Base-by-base conservation (phyloP, 1,140 invertebrate species). In the Drosophila neocordata region DNA sequence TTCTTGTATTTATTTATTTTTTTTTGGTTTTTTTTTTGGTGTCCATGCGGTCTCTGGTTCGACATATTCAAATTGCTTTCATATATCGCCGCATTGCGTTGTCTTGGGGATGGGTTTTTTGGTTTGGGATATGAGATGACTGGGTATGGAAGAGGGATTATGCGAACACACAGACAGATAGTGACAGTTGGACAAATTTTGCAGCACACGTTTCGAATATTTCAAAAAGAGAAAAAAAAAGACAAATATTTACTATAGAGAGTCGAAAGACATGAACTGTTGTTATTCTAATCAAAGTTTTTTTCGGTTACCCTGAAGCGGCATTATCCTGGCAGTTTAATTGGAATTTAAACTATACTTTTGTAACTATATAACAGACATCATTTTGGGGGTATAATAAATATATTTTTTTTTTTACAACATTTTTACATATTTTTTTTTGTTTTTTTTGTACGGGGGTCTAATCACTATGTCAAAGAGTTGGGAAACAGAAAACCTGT, bases 51-150 rank as follows among this genome's bases (percentile, higher is more conserved):
- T 55, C 37, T 38, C 37, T 38, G 64, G 20, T 63, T 57, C 55
- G 61, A 69, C 67, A 69, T 69, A 69, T 69, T 64, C 60, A 64
- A 69, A 64, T 69, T 69, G 61, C 61, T 64, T 69, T 38, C 60
- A 64, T 64, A 53, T 69, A 53, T 69, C 60, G 61, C 67, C 53
- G 53, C 53, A 20, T 34, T 15, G 53, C 27, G 53, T 15, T 48
- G 15, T 48, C 8, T 20, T 48, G 41, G 15, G 41, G 41, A 20
- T 20, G 41, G 41, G 41, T n/a, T n/a, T n/a, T n/a, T n/a, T n/a
- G n/a, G n/a, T n/a, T n/a, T n/a, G n/a, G n/a, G n/a, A n/a, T 48
- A 31, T 48, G 41, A 1, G 41, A 20, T 48, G 15, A 18, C 18
- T 9, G 18, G 41, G 41, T 13, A 34, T 31, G 27, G 53, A 4